These are phyloP conservation scores for Pithecia hirsuta DNA, from an alignment of 2,797 vertebrate genomes.

Conservation along the genomic window DNA sequence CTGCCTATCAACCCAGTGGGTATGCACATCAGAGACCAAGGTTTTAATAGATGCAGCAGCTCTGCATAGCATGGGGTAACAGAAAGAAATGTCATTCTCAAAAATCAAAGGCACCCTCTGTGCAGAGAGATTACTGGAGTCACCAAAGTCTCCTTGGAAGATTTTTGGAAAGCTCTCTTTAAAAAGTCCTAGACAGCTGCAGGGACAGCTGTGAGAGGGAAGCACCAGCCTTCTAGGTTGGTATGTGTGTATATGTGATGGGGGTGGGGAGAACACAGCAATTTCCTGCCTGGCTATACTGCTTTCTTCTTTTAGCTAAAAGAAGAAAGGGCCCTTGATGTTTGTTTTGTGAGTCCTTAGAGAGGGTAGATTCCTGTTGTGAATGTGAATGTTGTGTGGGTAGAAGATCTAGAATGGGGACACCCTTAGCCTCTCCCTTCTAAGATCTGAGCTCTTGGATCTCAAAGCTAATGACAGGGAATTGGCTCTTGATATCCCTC, in stretches of 20 bases:
- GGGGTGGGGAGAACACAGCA: too few relatives aligned
- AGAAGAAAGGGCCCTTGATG: not conserved
- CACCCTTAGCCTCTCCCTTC: not conserved
- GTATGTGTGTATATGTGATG: not conserved
- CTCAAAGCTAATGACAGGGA: not conserved
- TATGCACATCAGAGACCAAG: not conserved
- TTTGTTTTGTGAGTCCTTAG: not conserved
- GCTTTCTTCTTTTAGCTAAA: not conserved
- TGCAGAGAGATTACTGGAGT: not conserved
- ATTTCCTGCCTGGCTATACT: conserved; percentile 21
- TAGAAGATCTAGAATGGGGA: not conserved
- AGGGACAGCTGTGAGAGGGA: conserved; percentile 44
- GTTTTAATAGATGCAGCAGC: not conserved
- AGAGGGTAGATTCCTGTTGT: not conserved
- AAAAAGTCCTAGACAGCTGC: conserved; percentile 52
- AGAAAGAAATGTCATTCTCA: not conserved
- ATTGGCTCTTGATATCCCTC: not conserved
- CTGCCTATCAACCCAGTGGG: not conserved
- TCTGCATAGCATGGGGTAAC: not conserved
- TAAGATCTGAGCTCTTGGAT: not conserved
- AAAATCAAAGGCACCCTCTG: not conserved
- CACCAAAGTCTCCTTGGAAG: not conserved
- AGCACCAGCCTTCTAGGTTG: not conserved
- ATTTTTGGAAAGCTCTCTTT: conserved; percentile 9
- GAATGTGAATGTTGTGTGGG: not conserved